Conservation (phyloP, 2,113 vertebrate species). For the Gambusia affinis region DNA sequence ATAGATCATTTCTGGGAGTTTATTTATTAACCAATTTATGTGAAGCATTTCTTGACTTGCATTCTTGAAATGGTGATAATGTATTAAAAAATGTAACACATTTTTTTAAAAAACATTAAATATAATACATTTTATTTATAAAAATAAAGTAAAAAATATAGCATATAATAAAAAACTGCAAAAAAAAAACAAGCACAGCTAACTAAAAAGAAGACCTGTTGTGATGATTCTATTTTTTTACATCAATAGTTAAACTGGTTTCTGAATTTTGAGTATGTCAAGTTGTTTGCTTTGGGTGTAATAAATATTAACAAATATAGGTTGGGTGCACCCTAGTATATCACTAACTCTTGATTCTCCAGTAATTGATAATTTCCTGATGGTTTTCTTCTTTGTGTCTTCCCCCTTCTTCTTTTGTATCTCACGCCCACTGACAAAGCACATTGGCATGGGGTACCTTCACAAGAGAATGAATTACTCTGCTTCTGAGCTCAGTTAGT, state of each 20-base stretch:
- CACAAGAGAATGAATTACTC: conserved; percentile 87
- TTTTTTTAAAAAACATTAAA: background rate
- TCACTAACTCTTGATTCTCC: conserved; percentile 5
- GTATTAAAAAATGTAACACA: background rate
- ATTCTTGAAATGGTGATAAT: background rate
- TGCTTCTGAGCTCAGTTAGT: conserved; percentile 80
- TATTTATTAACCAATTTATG: background rate
- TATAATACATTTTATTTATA: no score
- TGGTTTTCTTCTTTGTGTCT: conserved; percentile 37
- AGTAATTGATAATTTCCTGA: conserved; percentile 28
- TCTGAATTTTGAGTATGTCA: background rate
- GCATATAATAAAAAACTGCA: background rate
- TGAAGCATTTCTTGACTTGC: background rate
- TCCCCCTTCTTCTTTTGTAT: conserved; percentile 9
- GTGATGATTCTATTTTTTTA: background rate
- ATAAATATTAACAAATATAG: background rate
- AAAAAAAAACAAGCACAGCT: background rate
- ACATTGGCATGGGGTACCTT: conserved; percentile 87
- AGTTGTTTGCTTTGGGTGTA: background rate
- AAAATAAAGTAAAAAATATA: no score
- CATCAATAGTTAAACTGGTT: background rate
- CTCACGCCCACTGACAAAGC: conserved; percentile 23
- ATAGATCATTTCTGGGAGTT: background rate
- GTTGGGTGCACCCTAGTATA: background rate
- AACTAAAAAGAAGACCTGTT: background rate